Conservation (phyloP, 2,797 vertebrate species). For the Scyliorhinus canicula region DNA sequence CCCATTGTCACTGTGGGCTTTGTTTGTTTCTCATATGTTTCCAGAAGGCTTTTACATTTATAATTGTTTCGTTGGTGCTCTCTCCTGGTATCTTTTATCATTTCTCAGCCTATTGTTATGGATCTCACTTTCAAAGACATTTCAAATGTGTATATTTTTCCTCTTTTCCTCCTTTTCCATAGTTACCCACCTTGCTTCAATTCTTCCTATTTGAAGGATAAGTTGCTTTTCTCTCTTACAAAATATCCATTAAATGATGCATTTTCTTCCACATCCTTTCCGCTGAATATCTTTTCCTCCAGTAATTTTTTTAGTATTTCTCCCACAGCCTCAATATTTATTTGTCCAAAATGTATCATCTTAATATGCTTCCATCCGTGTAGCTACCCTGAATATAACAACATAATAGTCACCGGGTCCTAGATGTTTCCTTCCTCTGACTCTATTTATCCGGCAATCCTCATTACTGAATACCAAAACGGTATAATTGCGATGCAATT, state of each 20-base stretch:
- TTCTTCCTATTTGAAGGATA: background rate
- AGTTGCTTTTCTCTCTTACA: background rate
- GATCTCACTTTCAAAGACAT: background rate
- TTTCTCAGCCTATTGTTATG: background rate
- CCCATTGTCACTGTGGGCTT: background rate
- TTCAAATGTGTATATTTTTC: background rate
- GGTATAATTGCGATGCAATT: background rate
- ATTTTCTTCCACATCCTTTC: background rate
- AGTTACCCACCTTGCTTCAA: background rate
- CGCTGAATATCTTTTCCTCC: background rate
- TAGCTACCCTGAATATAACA: background rate
- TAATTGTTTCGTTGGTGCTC: background rate
- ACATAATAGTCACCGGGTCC: background rate
- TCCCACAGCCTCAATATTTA: background rate
- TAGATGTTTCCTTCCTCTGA: background rate
- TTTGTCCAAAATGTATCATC: background rate
- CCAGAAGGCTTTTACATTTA: background rate
- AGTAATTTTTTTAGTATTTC: background rate
- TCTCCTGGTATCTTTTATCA: background rate
- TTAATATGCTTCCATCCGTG: background rate
- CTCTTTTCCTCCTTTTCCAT: background rate
- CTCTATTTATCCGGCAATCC: background rate
- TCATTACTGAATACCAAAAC: background rate
- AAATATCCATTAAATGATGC: background rate
- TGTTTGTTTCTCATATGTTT: background rate